Base-by-base conservation (phyloP, 2,888 invertebrate species). In the Pollenia labialis region DNA sequence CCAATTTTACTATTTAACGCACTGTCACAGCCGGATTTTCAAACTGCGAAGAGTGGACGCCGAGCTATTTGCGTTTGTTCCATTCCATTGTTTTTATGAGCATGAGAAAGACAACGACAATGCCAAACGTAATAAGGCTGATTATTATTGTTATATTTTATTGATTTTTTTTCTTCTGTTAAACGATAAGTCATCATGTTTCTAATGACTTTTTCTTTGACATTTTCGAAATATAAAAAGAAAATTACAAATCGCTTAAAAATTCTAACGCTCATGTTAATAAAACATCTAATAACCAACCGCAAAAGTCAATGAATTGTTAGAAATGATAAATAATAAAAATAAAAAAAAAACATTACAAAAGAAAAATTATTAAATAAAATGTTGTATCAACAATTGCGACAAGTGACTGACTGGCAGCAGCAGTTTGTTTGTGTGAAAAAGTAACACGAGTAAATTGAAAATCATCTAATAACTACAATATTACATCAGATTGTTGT, bases 261-360 rank as follows among this genome's bases (percentile, higher is more conserved):
- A 46, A 46, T 54, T 52, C 75, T 52, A 64, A 75, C 14, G 12
- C 9, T 50, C 58, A 42, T 42, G 23, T 75, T 46, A 50, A 52
- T 44, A 64, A 18, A 64, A 54, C 18, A 54, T 9, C 32, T 11
- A 11, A 76, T 64, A 66, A 60, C 16, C 10, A 74, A 76, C 76
- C 76, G 64, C 76, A 76, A 76, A 10, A 64, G 69, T 82, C 68
- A 76, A 82, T 48, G 62, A 64, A 72, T 71, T 83, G 60, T 18
- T 40, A 62, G 60, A 75, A 7, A 60, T 50, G 12, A 58, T 66
- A 14, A 56, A 48, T 46, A 16, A 12, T 18, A 66, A 52, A 64
- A n/a, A 64, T 64, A 44, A 54, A 44, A 54, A 32, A 44, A 16
- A 9, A 48, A 42, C n/a, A 40, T n/a, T 40, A 52, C 52, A 52